phyloP scores from a whole-genome alignment of 2,113 vertebrate species.

The Hylia prasina region DNA sequence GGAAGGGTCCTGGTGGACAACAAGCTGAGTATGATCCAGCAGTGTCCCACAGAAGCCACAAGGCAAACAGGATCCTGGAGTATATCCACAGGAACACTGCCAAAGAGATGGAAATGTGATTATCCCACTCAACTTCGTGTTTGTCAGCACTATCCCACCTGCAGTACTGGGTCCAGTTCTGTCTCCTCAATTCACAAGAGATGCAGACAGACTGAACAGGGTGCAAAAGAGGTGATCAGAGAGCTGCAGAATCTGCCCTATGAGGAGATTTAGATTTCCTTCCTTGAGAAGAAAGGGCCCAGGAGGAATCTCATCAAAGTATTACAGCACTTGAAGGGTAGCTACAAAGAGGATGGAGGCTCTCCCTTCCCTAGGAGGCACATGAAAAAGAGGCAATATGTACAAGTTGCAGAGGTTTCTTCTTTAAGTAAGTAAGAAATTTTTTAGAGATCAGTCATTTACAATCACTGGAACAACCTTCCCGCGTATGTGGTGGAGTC shows the following conservation, averaged over 20 bases:
- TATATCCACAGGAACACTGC: background rate
- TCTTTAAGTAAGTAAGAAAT: background rate
- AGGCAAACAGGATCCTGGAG: background rate
- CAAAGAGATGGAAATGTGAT: background rate
- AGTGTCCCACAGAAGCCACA: background rate
- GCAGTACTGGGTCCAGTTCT: background rate
- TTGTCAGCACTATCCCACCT: background rate
- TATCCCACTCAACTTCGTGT: background rate
- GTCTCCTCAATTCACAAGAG: background rate
- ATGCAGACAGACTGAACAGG: background rate
- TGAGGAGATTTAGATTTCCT: background rate
- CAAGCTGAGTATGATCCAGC: background rate
- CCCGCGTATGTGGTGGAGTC: background rate
- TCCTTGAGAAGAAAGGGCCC: background rate
- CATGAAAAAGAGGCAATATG: background rate
- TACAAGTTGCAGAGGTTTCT: background rate
- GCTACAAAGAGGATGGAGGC: background rate
- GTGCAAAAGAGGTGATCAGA: background rate
- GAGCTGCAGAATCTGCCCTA: background rate
- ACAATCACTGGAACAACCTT: background rate
- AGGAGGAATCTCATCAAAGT: background rate
- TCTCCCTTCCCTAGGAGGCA: background rate
- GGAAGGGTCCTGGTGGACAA: background rate
- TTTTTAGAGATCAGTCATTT: background rate
- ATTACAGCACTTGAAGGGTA: background rate